These are phyloP conservation scores for Stenchaetothrips biformis DNA, from an alignment of 2,888 invertebrate species.

Conservation along the genomic window DNA sequence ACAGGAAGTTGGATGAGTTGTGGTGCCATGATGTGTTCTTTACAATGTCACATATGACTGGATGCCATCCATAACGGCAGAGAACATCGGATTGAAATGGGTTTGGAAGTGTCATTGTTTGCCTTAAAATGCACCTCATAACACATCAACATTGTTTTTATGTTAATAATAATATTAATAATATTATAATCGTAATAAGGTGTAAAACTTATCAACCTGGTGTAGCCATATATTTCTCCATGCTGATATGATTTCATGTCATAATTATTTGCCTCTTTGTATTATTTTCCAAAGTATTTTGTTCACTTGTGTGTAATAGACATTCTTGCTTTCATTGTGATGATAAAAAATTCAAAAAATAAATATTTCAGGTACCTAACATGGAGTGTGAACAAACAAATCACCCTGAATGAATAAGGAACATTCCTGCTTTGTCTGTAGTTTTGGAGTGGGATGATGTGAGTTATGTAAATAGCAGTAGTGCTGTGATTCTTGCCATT, in stretches of 20 bases:
- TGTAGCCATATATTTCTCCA: neutral
- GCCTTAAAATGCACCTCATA: too few species aligned
- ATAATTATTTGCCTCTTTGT: neutral
- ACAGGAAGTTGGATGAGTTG: too few species aligned
- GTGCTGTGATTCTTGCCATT: slow-evolving; percentile 18
- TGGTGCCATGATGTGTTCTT: too few species aligned
- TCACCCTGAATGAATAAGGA: neutral
- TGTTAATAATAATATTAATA: too few species aligned
- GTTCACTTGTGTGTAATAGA: neutral
- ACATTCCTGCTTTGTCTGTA: slow-evolving; percentile 1
- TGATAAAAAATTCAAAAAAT: neutral
- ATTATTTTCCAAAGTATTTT: neutral
- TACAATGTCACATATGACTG: too few species aligned
- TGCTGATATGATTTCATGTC: neutral
- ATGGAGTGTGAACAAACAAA: neutral
- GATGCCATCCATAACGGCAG: too few species aligned
- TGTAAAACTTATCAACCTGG: neutral
- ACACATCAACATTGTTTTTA: too few species aligned
- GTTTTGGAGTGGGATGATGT: neutral
- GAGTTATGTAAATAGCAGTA: slow-evolving; percentile 13
- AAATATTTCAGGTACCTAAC: neutral
- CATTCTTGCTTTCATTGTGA: neutral
- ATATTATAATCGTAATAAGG: too few species aligned
- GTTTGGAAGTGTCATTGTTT: too few species aligned
- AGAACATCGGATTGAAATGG: too few species aligned